These are phyloP conservation scores for Paraescarpia echinospica DNA, from an alignment of 1,140 invertebrate genomes.

Conservation along the genomic window DNA sequence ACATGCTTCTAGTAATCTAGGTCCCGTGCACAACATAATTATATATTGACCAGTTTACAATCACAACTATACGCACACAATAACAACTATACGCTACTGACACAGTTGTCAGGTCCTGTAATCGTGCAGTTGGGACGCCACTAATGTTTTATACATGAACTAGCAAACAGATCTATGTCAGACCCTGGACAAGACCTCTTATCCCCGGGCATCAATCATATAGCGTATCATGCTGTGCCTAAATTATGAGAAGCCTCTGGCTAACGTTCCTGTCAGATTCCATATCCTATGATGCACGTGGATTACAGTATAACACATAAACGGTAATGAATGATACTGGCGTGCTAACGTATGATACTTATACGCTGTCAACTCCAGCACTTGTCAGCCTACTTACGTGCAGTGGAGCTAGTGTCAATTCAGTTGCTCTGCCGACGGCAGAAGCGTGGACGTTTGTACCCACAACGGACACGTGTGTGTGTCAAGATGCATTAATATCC, in stretches of 20 bases:
- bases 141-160: not conserved
- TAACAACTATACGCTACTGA: too few relatives aligned
- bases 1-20: too few relatives aligned
- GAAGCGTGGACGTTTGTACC: not conserved
- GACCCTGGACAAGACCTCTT: not conserved
- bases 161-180: not conserved
- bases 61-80: too few relatives aligned
- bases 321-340: not conserved
- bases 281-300: not conserved
- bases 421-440: not conserved
- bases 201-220: not conserved
- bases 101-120: not conserved
- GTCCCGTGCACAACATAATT: too few relatives aligned
- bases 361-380: not conserved
- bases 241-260: not conserved
- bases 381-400: not conserved
- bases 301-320: not conserved
- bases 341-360: not conserved
- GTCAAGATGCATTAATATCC: too few relatives aligned
- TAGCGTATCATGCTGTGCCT: not conserved
- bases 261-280: not conserved
- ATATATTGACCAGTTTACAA: too few relatives aligned
- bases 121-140: not conserved
- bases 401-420: not conserved
- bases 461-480: not conserved